Conservation (phyloP, 2,113 vertebrate species). For the Mystacornis crossleyi region DNA sequence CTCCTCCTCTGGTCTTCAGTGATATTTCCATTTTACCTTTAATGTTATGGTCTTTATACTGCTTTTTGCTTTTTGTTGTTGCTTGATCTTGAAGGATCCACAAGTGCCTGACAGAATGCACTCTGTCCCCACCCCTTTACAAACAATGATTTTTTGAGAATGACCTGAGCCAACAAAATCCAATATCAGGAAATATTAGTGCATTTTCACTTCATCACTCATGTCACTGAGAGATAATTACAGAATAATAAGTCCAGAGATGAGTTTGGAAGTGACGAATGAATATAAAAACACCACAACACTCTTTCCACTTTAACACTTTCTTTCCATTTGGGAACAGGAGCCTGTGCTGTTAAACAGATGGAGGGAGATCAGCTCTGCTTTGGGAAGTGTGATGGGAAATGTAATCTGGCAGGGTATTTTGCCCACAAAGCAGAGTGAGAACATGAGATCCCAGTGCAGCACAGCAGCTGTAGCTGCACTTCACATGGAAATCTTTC, state of each 20-base stretch:
- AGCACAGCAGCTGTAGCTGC: neutral
- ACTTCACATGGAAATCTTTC: neutral
- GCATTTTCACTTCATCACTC: conserved; percentile 27
- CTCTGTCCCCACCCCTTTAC: neutral
- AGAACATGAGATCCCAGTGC: neutral
- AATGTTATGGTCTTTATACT: neutral
- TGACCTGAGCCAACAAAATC: neutral
- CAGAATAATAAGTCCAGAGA: neutral
- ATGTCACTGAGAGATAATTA: neutral
- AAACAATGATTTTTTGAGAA: neutral
- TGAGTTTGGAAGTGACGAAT: neutral
- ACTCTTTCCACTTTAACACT: neutral
- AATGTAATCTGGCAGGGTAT: neutral
- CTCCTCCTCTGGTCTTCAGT: neutral
- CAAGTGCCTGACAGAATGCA: neutral
- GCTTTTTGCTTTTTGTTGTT: neutral
- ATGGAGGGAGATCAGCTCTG: neutral
- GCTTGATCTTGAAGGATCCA: neutral
- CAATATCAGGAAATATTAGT: neutral
- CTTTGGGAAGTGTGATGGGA: neutral
- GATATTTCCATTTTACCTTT: neutral
- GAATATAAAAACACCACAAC: neutral
- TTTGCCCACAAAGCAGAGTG: neutral
- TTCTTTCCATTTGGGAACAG: neutral
- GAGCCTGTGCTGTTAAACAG: neutral